Percentiles rank a stretch among this genome's conserved stretches.
Conservation (phyloP, 2,797 vertebrate species). For the Leucoraja ocellata region DNA sequence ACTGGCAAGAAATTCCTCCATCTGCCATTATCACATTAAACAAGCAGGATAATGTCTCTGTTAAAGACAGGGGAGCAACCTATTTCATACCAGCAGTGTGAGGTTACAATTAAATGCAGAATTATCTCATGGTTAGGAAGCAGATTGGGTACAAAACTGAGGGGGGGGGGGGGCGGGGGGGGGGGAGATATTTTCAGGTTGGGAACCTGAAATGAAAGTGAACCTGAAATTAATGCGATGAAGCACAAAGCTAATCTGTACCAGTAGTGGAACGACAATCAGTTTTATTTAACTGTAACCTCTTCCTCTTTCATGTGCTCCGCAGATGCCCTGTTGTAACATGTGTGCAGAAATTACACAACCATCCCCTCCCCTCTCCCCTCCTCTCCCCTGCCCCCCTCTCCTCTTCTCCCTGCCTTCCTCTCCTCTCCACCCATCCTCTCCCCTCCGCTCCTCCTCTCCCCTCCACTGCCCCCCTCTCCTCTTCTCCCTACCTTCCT, state of each 20-base stretch:
- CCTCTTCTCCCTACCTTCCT: too few species aligned
- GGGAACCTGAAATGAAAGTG: neutral
- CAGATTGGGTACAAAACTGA: neutral
- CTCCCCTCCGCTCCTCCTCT: too few species aligned
- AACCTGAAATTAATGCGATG: neutral
- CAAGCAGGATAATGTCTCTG: neutral
- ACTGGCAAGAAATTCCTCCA: neutral
- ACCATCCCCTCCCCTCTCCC: too few species aligned
- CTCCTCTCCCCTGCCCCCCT: too few species aligned
- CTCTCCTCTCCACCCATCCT: too few species aligned
- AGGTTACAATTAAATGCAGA: neutral
- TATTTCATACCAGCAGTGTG: neutral
- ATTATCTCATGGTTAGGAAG: neutral
- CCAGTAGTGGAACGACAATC: neutral
- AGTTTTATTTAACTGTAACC: neutral
- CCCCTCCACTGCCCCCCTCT: too few species aligned
- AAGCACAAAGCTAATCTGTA: neutral
- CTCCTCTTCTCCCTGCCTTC: too few species aligned
- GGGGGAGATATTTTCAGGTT: neutral
- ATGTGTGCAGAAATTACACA: too few species aligned
- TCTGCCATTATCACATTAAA: neutral
- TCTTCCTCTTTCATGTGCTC: neutral
- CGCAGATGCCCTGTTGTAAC: neutral
- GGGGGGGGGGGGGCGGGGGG: fast-evolving
- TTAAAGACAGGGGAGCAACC: neutral